A percentile compares a stretch with the other conserved stretches of the same genome.
Conservation (phyloP, 1,140 invertebrate genomes). For the Eurosta solidaginis region DNA sequence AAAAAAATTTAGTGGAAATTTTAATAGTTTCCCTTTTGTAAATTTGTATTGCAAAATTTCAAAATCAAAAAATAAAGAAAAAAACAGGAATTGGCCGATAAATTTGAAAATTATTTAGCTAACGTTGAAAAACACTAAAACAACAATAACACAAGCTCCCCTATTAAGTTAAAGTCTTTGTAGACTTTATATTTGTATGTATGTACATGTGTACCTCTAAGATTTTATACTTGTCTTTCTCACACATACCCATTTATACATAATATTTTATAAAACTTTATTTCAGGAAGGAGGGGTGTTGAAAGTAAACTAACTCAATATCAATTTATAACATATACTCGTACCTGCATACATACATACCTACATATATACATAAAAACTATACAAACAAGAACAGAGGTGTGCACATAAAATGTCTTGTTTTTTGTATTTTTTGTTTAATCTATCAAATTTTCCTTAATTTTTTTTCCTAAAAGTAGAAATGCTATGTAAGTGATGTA, state of each 20-base stretch:
- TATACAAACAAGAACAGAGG: neutral
- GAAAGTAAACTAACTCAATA: neutral
- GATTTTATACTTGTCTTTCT: neutral
- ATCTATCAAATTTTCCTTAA: neutral
- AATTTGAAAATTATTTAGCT: conserved; percentile 30
- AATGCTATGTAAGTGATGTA: too few relatives aligned
- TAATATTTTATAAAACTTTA: conserved; percentile 6
- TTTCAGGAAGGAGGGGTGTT: conserved; percentile 18
- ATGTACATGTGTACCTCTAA: too few relatives aligned
- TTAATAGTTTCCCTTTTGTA: neutral
- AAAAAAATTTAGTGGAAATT: neutral
- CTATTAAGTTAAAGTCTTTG: neutral
- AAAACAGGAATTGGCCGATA: conserved; percentile 24
- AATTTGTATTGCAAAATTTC: neutral
- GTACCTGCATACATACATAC: neutral
- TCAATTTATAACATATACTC: too few relatives aligned
- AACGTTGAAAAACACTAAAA: conserved; percentile 18
- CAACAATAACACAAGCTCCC: neutral
- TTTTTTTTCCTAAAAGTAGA: too few relatives aligned
- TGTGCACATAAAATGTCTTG: neutral
- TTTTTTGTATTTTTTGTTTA: too few relatives aligned
- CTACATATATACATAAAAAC: neutral
- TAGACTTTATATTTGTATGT: neutral
- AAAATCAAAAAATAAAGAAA: neutral
- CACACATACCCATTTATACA: neutral